These are phyloP conservation scores for Syngnathus typhle DNA, from an alignment of 2,113 vertebrate species.

Conservation along the genomic window DNA sequence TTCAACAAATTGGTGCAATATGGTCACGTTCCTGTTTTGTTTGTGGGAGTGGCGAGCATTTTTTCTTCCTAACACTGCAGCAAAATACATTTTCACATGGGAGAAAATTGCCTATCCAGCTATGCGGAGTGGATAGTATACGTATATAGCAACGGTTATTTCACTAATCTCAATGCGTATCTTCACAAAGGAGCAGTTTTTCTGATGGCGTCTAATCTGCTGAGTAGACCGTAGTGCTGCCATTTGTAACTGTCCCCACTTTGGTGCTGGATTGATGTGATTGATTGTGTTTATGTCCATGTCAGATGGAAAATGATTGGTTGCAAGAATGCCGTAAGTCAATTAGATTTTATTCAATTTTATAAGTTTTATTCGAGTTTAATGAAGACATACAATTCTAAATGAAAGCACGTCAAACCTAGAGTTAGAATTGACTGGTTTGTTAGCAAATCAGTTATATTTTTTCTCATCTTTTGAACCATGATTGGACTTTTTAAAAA, in stretches of 20 bases:
- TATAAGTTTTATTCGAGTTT: too few relatives aligned
- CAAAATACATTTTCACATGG: constrained; percentile 32
- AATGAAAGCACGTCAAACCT: too few relatives aligned
- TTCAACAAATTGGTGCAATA: constrained; percentile 1
- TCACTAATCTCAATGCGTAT: constrained; percentile 11
- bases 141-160: neutral
- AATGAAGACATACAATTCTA: too few relatives aligned
- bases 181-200: constrained; percentile 19
- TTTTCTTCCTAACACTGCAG: constrained; percentile 19
- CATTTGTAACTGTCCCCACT: constrained; percentile 29
- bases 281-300: constrained; percentile 31
- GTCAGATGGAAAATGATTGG: constrained; percentile 27
- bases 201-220: constrained; percentile 47
- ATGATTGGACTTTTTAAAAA: too few relatives aligned
- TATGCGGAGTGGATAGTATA: neutral
- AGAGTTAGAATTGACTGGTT: too few relatives aligned
- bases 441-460: too few relatives aligned
- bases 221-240: constrained; percentile 53
- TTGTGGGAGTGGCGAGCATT: constrained; percentile 10
- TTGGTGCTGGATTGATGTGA: constrained; percentile 37
- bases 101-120: constrained; percentile 18
- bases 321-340: constrained; percentile 6
- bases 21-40: constrained; percentile 17
- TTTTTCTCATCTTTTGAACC: too few relatives aligned
- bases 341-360: too few relatives aligned